Base-by-base conservation (phyloP, 2,888 invertebrate species). In the Bombylius major region DNA sequence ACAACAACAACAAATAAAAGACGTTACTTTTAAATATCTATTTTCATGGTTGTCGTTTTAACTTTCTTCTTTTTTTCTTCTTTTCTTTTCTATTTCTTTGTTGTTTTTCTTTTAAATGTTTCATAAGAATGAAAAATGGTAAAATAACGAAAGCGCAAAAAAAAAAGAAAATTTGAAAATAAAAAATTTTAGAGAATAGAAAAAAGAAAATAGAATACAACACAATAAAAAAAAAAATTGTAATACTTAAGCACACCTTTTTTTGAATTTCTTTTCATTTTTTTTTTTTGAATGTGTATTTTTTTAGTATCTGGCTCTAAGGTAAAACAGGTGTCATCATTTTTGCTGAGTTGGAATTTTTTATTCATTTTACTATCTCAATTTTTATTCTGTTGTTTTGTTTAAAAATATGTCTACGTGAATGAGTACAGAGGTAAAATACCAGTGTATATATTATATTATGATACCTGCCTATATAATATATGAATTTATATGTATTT, bases 241-340 rank as follows among this genome's bases (percentile, higher is more conserved):
- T 45, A 54, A 50, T 45, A 8, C 45, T 54, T 45, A 36, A 54
- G 48, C 47, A 47, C 47, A 14, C 45, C 33, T 49, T 50, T 49
- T 49, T 45, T 36, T 36, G 9, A 8, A 36, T 36, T 3, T 36
- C 36, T 8, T 36, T 9, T 36, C 6, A 5, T 11, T 11, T 42
- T 42, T 42, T 42, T 42, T 42, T 11, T 42, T 36, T 42, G 7
- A 5, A 11, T 42, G 6, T 42, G 8, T 54, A 9, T 50, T 44
- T 54, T 54, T 54, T 45, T 45, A 54, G 54, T 50, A 54, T 49
- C 42, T 54, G 48, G 50, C 54, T 54, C 54, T 7, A 54, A 50
- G 50, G 54, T 50, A 50, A 33, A 14, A 34, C 33, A 13, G 50
- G 54, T 50, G 50, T 49, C 54, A 34, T 54, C 54, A 31, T 46